These are phyloP conservation scores for Agrotis clavis DNA, from an alignment of 2,888 invertebrate genomes.

Conservation along the genomic window DNA sequence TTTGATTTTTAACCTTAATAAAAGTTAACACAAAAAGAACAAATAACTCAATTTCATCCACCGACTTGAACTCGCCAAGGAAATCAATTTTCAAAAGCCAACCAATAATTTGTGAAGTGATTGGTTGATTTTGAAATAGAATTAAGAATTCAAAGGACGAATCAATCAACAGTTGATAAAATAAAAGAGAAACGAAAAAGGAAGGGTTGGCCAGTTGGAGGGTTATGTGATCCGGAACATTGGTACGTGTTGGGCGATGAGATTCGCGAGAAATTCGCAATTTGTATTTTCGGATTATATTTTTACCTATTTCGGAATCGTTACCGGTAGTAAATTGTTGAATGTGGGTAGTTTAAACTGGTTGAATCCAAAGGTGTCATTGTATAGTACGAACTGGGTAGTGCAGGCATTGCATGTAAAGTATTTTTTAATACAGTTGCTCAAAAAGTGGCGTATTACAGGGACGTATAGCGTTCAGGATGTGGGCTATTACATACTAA, in stretches of 20 bases:
- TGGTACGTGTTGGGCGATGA: slow-evolving; percentile 58
- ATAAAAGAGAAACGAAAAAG: slow-evolving; percentile 72
- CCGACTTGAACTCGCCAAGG: background rate
- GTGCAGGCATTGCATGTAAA: too few relatives aligned
- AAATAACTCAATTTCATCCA: slow-evolving; percentile 6
- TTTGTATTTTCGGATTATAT: background rate
- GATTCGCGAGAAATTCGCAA: slow-evolving; percentile 37
- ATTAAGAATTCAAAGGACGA: slow-evolving; percentile 62
- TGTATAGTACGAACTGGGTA: too few relatives aligned
- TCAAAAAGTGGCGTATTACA: too few relatives aligned
- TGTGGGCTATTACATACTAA: too few relatives aligned
- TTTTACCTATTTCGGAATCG: too few relatives aligned
- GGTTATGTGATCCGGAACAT: slow-evolving; percentile 68
- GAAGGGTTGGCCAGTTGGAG: slow-evolving; percentile 68
- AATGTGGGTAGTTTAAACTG: too few relatives aligned
- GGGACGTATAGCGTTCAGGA: too few relatives aligned
- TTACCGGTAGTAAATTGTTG: too few relatives aligned
- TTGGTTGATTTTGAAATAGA: slow-evolving; percentile 32
- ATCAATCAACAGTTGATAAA: slow-evolving; percentile 71
- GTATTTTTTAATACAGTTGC: background rate
- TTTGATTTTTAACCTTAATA: background rate
- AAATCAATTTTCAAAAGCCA: slow-evolving; percentile 21
- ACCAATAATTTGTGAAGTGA: slow-evolving; percentile 18
- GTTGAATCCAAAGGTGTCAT: too few relatives aligned
- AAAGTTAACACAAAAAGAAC: background rate